Conservation (phyloP, 2,888 invertebrate genomes). For the Drosophila borealis region DNA sequence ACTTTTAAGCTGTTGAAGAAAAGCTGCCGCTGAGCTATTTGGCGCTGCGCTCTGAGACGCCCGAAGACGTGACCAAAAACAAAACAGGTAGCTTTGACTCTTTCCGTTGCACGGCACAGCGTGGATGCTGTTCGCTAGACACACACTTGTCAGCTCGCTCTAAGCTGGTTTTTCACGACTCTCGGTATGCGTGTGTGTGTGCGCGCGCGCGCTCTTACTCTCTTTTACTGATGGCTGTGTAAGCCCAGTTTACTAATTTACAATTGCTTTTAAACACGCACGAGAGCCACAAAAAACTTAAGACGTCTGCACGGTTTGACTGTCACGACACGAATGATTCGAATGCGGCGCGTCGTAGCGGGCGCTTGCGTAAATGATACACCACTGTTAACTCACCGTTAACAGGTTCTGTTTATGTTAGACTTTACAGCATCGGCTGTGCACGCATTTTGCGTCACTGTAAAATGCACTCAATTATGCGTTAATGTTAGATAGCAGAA, state of each 20-base stretch:
- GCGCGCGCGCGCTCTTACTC: slow-evolving; percentile 52
- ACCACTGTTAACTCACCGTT: slow-evolving; percentile 18
- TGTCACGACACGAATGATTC: slow-evolving; percentile 57
- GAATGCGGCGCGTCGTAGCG: slow-evolving; percentile 34
- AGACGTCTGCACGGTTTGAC: slow-evolving; percentile 9
- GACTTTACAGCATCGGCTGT: slow-evolving; percentile 15
- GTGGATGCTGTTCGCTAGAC: slow-evolving; percentile 71
- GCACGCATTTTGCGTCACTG: slow-evolving; percentile 7
- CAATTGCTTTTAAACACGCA: slow-evolving; percentile 24
- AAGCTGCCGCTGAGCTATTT: slow-evolving; percentile 44
- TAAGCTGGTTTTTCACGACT: slow-evolving; percentile 66
- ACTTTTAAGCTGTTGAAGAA: slow-evolving; percentile 44
- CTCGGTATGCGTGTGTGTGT: slow-evolving; percentile 13
- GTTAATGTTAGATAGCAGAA: slow-evolving; percentile 1
- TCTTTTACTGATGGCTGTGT: slow-evolving; percentile 41
- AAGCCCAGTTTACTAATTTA: slow-evolving; percentile 63
- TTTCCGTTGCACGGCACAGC: slow-evolving; percentile 65
- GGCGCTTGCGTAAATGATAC: slow-evolving; percentile 32
- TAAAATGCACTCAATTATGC: neutral
- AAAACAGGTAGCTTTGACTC: slow-evolving; percentile 66
- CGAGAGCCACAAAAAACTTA: slow-evolving; percentile 4
- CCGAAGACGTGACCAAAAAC: slow-evolving; percentile 39
- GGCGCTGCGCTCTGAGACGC: slow-evolving; percentile 58
- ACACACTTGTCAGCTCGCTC: slow-evolving; percentile 75
- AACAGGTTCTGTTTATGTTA: neutral